Evolutionary conservation across 2,888 invertebrate species (phyloP), one percentile per base, ranked within the genome.

Genomic region (Heliothis peltigera): DNA sequence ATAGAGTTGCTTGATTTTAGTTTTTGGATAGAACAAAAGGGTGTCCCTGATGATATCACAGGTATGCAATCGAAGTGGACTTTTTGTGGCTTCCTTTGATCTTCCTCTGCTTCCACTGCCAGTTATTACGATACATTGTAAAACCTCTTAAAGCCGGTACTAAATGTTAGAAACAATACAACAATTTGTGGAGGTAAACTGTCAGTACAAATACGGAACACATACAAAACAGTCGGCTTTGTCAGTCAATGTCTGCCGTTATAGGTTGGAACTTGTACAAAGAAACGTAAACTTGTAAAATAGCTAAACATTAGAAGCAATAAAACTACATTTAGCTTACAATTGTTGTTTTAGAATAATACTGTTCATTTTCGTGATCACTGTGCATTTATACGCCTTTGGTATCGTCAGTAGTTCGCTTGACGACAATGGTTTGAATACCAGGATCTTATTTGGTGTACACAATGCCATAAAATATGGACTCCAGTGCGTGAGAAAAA

Each of bases 211-310:
- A 59, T 75, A 61, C 53, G 21, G 43, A 56, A 52, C 57, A 71
- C 54, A 61, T 57, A 57, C 43, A 54, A 75, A 61, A 47, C 57
- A 62, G 62, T 61, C 56, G 35, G 43, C 39, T 62, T 66, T 71
- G 44, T 60, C 47, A 63, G 58, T 47, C 43, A 42, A 44, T 65
- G 47, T 52, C 49, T 46, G 58, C 21, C 46, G 25, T 57, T 74
- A 70, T 59, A 61, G 48, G 56, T 54, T 49, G 56, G 46, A 57
- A 61, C 69, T 74, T 53, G 49, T 51, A 68, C 75, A 74, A 71
- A 75, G 69, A 68, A 62, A 43, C 48, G 28, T 65, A 56, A 71
- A 66, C 55, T 65, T 65, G 39, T 56, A 56, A 56, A 74, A 59
- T 57, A 47, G 55, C 49, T 59, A 18, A 56, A 61, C 59, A 64